Evolutionary conservation across 2,113 vertebrate species (phyloP).

Genomic region (Leptobrachium leishanense): DNA sequence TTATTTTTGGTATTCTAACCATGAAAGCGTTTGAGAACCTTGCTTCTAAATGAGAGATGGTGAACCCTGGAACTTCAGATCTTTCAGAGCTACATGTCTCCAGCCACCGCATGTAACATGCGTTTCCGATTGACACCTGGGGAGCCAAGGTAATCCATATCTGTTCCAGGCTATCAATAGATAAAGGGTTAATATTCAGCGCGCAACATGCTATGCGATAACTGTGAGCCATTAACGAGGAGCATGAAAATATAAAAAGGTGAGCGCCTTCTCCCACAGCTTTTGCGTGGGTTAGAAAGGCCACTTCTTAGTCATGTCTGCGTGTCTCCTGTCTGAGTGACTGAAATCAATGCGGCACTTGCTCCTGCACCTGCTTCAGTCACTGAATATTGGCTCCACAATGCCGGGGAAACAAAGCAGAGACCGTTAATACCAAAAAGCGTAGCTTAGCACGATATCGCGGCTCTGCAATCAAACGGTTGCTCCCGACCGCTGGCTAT

Average conservation of each 20-base stretch:
- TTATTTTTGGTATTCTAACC: too few species aligned
- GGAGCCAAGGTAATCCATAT: too few species aligned
- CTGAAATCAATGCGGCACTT: slow-evolving; percentile 3
- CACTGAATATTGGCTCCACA: slow-evolving; percentile 15
- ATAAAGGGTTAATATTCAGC: slow-evolving; percentile 6
- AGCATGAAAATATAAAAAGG: neutral
- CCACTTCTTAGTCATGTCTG: slow-evolving; percentile 40
- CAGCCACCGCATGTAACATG: too few species aligned
- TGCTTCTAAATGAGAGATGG: too few species aligned
- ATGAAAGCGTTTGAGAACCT: too few species aligned
- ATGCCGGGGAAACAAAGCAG: slow-evolving; percentile 6
- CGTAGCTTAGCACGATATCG: neutral
- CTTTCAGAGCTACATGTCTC: too few species aligned
- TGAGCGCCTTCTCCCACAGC: slow-evolving; percentile 15
- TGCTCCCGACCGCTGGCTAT: neutral
- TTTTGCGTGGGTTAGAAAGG: slow-evolving; percentile 33
- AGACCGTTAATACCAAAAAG: neutral
- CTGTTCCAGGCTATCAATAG: too few species aligned
- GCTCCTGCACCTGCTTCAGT: neutral
- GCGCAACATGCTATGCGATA: neutral
- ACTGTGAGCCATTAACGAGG: neutral
- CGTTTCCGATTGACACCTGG: too few species aligned
- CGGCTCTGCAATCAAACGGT: neutral
- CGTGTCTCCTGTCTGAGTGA: neutral
- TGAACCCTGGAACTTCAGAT: too few species aligned